Evolutionary conservation across 2,113 vertebrate genomes (phyloP).

Genomic region (Gobio gobio): DNA sequence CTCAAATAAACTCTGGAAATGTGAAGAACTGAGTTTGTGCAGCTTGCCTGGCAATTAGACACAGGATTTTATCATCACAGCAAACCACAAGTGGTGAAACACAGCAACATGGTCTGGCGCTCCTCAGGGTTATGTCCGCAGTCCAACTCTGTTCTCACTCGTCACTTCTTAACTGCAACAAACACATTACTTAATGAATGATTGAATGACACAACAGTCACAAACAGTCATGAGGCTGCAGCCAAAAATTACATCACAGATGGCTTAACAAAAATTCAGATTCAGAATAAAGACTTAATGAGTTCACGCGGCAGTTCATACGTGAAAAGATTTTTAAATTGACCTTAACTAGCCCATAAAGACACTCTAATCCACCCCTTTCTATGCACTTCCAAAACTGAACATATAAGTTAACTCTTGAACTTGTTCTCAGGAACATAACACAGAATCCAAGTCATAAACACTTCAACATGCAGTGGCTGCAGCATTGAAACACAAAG

Average conservation of each 20-base stretch:
- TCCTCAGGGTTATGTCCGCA: constrained; percentile 17
- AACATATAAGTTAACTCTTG: neutral
- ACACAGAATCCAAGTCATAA: neutral
- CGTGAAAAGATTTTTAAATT: neutral
- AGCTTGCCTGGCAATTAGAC: constrained; percentile 13
- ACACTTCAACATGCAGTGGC: neutral
- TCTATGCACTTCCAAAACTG: neutral
- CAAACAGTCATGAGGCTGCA: neutral
- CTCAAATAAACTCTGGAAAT: constrained; percentile 9
- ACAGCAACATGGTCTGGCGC: constrained; percentile 25
- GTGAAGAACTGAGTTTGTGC: neutral
- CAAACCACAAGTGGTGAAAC: constrained; percentile 40
- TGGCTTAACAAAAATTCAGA: neutral
- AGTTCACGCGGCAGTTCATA: neutral
- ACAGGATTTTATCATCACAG: constrained; percentile 19
- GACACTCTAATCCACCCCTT: neutral
- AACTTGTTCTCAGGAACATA: constrained; percentile 1
- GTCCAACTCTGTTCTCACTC: constrained; percentile 37
- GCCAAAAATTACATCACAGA: constrained; percentile 16
- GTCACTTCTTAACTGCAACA: constrained; percentile 30
- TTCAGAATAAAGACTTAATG: neutral
- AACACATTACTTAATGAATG: constrained; percentile 28
- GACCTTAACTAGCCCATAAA: neutral
- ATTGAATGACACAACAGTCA: neutral
- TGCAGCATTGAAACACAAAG: neutral